Conservation (phyloP, 2,113 vertebrate genomes). For the Alces alces region DNA sequence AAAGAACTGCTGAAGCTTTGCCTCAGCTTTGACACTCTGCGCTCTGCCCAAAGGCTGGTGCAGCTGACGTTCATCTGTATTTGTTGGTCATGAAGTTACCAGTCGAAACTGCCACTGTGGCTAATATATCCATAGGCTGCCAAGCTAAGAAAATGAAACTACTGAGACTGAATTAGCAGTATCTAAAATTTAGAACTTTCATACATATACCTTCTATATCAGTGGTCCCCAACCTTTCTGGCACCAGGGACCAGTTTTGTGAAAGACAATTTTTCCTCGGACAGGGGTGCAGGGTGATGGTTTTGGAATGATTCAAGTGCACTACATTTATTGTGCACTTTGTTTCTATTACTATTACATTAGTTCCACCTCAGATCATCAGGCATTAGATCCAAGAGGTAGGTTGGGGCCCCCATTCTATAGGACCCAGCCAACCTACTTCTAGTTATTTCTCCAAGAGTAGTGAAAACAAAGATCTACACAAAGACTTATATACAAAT, state of each 20-base stretch:
- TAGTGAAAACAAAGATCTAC: background rate
- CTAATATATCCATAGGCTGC: background rate
- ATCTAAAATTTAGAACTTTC: background rate
- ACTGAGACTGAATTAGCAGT: background rate
- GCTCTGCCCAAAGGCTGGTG: background rate
- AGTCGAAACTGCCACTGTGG: background rate
- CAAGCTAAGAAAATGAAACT: background rate
- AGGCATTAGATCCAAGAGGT: background rate
- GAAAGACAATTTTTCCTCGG: background rate
- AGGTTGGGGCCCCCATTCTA: background rate
- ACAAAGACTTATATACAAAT: background rate
- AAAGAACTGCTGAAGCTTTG: slow-evolving; percentile 3
- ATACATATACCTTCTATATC: background rate
- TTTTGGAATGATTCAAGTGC: background rate
- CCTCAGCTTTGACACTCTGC: background rate
- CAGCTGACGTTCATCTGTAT: background rate
- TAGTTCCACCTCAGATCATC: background rate
- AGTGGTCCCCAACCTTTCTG: background rate
- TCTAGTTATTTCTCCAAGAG: background rate
- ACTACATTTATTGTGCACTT: background rate
- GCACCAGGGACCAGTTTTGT: background rate
- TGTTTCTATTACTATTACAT: background rate
- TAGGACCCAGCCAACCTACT: background rate
- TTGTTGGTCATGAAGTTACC: background rate
- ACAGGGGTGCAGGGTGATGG: background rate